phyloP scores from a whole-genome alignment of 2,888 invertebrate species.

The Ichneumoninae sp. region DNA sequence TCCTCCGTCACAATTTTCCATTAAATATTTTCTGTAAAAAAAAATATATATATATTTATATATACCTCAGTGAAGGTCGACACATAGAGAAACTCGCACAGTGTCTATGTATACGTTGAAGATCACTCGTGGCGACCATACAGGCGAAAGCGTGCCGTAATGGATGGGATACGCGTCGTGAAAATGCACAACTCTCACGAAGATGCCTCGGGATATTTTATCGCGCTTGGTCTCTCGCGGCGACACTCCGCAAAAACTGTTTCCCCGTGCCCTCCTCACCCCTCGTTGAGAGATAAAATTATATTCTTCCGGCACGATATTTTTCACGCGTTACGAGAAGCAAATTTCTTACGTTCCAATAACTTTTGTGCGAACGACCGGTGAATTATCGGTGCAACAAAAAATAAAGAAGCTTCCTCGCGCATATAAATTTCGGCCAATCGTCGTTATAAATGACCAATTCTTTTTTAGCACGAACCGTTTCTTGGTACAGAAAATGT shows the following conservation, averaged over 20 bases:
- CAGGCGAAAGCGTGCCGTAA: constrained; percentile 37
- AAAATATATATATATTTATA: neutral
- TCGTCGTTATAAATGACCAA: neutral
- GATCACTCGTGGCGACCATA: constrained; percentile 2
- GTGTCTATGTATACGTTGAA: neutral
- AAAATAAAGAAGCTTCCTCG: neutral
- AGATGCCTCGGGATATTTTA: constrained; percentile 36
- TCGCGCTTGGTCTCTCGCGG: constrained; percentile 17
- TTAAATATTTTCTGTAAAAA: neutral
- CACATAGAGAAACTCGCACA: too few species aligned
- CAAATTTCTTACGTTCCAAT: constrained; percentile 23
- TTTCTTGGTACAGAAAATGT: neutral
- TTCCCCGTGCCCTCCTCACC: neutral
- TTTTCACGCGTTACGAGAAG: constrained; percentile 12
- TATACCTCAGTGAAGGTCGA: neutral
- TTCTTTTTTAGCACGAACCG: neutral
- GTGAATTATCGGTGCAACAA: neutral
- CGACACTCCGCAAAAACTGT: constrained; percentile 24
- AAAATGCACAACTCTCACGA: constrained; percentile 49
- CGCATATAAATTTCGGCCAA: neutral
- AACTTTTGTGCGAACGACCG: constrained; percentile 3
- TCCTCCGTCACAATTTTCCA: neutral
- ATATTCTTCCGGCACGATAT: constrained; percentile 36
- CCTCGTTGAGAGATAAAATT: constrained; percentile 2
- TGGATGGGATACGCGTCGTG: constrained; percentile 41